Percentiles rank a stretch among this genome's conserved stretches.
Conservation (phyloP, 2,797 vertebrate genomes). For the Pantherophis vulpinus region DNA sequence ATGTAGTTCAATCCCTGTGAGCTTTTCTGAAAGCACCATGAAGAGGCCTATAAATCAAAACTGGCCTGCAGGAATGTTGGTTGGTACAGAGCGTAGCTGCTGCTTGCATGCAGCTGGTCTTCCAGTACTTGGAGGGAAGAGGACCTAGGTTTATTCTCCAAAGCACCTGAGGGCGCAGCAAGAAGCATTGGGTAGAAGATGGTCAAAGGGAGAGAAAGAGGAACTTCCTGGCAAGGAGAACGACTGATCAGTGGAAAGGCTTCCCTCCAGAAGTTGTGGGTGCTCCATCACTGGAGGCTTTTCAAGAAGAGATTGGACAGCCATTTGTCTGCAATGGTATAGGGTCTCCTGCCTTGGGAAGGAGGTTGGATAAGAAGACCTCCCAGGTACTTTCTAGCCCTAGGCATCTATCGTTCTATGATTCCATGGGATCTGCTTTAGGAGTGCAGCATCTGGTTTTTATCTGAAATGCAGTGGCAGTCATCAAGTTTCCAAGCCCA, state of each 20-base stretch:
- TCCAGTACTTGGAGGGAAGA: not conserved
- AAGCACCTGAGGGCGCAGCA: not conserved
- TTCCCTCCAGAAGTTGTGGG: not conserved
- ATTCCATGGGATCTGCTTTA: not conserved
- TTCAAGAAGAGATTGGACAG: not conserved
- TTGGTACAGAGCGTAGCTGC: not conserved
- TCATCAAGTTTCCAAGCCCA: not conserved
- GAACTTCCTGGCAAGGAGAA: not conserved
- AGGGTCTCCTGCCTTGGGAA: not conserved
- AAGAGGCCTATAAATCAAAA: constrained; percentile 57
- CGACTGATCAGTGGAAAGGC: too few relatives aligned
- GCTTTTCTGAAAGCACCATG: constrained; percentile 56
- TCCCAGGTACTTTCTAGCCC: not conserved
- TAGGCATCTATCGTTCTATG: too few relatives aligned
- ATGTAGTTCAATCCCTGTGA: constrained; percentile 66
- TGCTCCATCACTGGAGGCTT: too few relatives aligned
- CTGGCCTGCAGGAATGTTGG: not conserved
- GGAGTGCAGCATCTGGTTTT: not conserved
- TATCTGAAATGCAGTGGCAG: not conserved
- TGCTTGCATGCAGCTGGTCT: not conserved
- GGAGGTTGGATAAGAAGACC: not conserved
- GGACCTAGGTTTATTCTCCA: not conserved
- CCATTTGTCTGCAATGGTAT: not conserved
- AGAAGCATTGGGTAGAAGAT: not conserved
- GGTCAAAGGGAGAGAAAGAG: not conserved